Conservation (phyloP, 2,888 invertebrate genomes). For the Ceriagrion tenellum region DNA sequence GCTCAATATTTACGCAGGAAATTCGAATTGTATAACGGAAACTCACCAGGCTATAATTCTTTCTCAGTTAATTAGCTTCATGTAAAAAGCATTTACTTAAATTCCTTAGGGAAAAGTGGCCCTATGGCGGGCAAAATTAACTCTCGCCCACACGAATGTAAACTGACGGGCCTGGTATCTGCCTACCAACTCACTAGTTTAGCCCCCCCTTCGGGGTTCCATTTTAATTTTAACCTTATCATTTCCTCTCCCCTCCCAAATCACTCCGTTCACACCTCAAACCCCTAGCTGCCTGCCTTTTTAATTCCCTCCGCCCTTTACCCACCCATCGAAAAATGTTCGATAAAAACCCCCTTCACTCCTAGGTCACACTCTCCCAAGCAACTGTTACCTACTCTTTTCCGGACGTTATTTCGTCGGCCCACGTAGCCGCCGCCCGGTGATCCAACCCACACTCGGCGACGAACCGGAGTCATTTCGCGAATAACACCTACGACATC, state of each 20-base stretch:
- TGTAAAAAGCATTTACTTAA: neutral
- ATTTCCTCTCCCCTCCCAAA: neutral
- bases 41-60: neutral
- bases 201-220: neutral
- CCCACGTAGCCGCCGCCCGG: neutral
- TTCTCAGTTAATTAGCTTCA: conserved; percentile 10
- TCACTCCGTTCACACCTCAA: neutral
- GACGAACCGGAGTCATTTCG: neutral
- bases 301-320: neutral
- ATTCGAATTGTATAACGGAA: neutral
- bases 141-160: neutral
- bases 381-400: neutral
- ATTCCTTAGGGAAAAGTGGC: neutral
- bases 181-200: neutral
- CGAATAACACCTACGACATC: neutral
- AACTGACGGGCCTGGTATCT: neutral
- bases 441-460: neutral
- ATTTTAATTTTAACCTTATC: neutral
- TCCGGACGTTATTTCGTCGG: neutral
- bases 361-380: too few species aligned
- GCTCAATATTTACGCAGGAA: neutral
- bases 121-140: neutral
- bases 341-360: neutral
- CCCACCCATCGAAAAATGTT: neutral
- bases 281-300: neutral